Evolutionary conservation across 1,140 invertebrate genomes (phyloP).

Genomic region (Euglossa dilemma): DNA sequence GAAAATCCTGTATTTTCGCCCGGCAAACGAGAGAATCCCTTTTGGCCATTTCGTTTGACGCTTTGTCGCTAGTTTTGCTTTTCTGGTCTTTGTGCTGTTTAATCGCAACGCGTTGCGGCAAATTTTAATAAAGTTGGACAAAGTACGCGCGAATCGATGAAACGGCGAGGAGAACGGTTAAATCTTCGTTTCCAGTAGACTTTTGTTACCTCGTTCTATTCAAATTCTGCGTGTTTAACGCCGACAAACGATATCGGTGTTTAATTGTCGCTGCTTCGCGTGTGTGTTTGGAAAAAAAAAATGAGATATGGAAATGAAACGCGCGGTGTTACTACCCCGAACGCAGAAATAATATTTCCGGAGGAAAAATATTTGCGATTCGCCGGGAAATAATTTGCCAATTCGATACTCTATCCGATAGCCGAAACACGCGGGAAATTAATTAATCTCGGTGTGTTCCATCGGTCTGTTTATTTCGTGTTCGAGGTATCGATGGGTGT

Average conservation of each 20-base stretch:
- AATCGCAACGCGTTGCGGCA: neutral
- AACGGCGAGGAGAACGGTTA: too few relatives aligned
- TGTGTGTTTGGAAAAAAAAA: neutral
- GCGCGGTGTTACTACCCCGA: too few relatives aligned
- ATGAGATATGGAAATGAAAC: too few relatives aligned
- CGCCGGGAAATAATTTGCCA: too few relatives aligned
- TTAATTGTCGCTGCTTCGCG: neutral
- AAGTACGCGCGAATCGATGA: neutral
- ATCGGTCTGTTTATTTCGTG: too few relatives aligned
- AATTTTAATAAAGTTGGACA: conserved; percentile 16
- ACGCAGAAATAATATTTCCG: too few relatives aligned
- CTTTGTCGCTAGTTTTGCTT: neutral
- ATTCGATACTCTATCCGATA: too few relatives aligned
- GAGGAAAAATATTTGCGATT: neutral
- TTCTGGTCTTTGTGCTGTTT: neutral
- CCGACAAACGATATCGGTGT: neutral
- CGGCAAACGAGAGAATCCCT: neutral
- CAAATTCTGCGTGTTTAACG: neutral
- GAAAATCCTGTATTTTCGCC: neutral
- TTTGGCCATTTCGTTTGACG: neutral
- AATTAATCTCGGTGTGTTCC: too few relatives aligned
- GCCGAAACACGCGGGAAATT: too few relatives aligned
- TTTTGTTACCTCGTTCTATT: too few relatives aligned
- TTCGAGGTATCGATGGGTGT: too few relatives aligned
- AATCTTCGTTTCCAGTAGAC: neutral